These are phyloP conservation scores for Conopomorpha cramerella DNA, from an alignment of 1,140 invertebrate genomes.

Conservation along the genomic window DNA sequence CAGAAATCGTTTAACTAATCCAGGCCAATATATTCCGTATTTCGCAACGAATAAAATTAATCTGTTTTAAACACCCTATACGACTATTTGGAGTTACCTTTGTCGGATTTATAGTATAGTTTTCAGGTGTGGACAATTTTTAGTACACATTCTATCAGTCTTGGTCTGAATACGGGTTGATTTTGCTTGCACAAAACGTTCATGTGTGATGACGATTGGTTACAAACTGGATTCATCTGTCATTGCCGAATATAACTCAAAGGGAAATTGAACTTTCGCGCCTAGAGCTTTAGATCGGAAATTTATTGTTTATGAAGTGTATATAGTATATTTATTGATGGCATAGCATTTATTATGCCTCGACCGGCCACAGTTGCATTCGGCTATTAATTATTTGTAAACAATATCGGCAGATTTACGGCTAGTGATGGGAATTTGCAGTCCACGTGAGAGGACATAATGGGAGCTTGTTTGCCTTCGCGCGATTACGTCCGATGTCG, in stretches of 20 bases:
- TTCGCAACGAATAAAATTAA: constrained; percentile 53
- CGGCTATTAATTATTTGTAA: constrained; percentile 56
- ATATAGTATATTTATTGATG: constrained; percentile 14
- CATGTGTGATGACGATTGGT: too few species aligned
- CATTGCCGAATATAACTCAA: too few species aligned
- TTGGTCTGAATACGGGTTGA: too few species aligned
- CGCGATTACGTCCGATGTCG: too few species aligned
- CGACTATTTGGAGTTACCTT: constrained; percentile 21
- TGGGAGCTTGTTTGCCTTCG: too few species aligned
- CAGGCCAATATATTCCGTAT: constrained; percentile 54
- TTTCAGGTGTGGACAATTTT: not conserved
- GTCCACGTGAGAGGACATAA: constrained; percentile 21
- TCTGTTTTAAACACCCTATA: constrained; percentile 39
- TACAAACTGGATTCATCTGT: too few species aligned
- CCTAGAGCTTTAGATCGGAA: constrained; percentile 8
- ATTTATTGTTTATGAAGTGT: constrained; percentile 5
- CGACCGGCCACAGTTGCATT: constrained; percentile 47
- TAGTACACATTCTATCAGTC: too few species aligned
- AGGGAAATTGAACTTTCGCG: constrained; percentile 13
- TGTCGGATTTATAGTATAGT: constrained; percentile 2
- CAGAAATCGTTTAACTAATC: constrained; percentile 43
- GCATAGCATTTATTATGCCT: constrained; percentile 45
- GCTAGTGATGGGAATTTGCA: constrained; percentile 4
- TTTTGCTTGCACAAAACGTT: too few species aligned
- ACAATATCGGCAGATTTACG: constrained; percentile 23